Evolutionary conservation across 2,888 invertebrate species (phyloP), one percentile per base, ranked within the genome.

Genomic region (Tolmerus cingulatus): DNA sequence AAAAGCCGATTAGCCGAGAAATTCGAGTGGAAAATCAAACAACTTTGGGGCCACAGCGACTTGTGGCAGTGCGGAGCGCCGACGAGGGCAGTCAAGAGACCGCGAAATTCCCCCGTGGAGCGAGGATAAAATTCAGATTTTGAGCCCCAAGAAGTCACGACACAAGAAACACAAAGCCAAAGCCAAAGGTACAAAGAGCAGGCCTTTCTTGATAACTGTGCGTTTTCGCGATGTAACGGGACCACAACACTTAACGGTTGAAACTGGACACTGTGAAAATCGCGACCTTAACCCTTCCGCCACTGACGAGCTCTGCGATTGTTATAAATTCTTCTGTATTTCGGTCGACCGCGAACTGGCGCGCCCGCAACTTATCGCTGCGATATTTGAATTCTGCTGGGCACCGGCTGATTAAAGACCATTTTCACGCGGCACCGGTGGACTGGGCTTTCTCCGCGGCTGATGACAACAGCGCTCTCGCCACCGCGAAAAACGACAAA

Each of bases 11-110:
- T 66, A 66, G 76, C n/a, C 37, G 37, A 79, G 27, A 46, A 79
- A 79, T 79, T 79, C 51, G 30, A 79, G 79, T 51, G 46, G 51
- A 51, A 46, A 79, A 46, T 79, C 79, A 79, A 79, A 79, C 30
- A 79, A 43, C 2, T 16, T 51, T 27, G 3, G 23, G 66, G 23
- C 9, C 55, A 30, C 12, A 14, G 66, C 7, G 23, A 12, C 2
- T 46, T 46, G 66, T 9, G 40, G 2, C 40, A 40, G 66, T 19
- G 12, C 23, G 66, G 66, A 66, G 27, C 66, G 27, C 66, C 66
- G 9, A 46, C 12, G 43, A 12, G 66, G 43, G 66, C 27, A 66
- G 66, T 27, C 16, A 16, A 16, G n/a, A 30, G 27, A 46, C 1
- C 79, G 51, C 79, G 79, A 51, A 51, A 55, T 79, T 79, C 51